phyloP scores from a whole-genome alignment of 2,888 invertebrate genomes.

The Lasioglossum figueresi region DNA sequence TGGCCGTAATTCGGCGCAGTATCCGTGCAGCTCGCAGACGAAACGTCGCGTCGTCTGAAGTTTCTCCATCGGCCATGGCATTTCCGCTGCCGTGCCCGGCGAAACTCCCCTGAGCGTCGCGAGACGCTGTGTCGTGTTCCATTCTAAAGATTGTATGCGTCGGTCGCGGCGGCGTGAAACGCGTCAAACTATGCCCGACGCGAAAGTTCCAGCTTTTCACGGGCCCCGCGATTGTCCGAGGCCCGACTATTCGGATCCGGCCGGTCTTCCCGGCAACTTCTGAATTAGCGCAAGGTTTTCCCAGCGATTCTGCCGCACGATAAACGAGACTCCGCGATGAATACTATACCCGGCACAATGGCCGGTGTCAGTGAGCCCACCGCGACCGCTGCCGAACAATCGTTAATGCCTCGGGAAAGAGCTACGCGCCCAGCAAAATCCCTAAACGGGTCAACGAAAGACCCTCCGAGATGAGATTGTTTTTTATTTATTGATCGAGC shows the following conservation, averaged over 20 bases:
- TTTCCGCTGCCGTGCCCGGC: slow-evolving; percentile 45
- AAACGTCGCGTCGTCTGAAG: slow-evolving; percentile 40
- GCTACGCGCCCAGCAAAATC: slow-evolving; percentile 7
- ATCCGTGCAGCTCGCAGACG: neutral
- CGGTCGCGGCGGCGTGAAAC: slow-evolving; percentile 31
- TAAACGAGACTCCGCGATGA: slow-evolving; percentile 29
- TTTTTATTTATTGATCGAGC: neutral
- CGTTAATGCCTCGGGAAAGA: slow-evolving; percentile 23
- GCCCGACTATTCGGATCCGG: slow-evolving; percentile 36
- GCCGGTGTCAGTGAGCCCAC: slow-evolving; percentile 1
- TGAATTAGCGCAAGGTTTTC: slow-evolving; percentile 53
- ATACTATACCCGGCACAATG: slow-evolving; percentile 33
- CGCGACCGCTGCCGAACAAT: slow-evolving; percentile 22
- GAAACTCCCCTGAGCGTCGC: slow-evolving; percentile 49
- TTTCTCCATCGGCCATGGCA: slow-evolving; percentile 40
- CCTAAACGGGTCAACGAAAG: neutral
- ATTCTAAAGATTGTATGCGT: slow-evolving; percentile 63
- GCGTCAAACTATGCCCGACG: slow-evolving; percentile 61
- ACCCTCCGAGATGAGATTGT: neutral
- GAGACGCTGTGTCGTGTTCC: slow-evolving; percentile 50
- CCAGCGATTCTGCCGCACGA: slow-evolving; percentile 27
- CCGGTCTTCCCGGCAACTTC: slow-evolving; percentile 39
- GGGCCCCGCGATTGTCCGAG: slow-evolving; percentile 49
- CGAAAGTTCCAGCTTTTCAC: slow-evolving; percentile 53
- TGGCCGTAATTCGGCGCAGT: neutral